These are phyloP conservation scores for Nycticebus coucang DNA, from an alignment of 2,113 vertebrate genomes.

Conservation along the genomic window DNA sequence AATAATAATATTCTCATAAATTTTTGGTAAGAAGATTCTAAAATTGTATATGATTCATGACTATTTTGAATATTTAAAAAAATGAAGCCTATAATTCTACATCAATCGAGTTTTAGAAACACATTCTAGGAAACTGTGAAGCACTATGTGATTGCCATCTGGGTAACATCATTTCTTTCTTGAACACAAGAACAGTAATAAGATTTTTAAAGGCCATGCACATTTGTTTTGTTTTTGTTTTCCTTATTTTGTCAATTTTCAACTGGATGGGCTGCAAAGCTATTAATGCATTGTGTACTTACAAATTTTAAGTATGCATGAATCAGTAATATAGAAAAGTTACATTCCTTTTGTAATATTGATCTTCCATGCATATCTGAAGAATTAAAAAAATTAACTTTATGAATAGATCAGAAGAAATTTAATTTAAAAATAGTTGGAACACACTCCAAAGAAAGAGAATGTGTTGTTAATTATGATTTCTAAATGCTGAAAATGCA, in stretches of 20 bases:
- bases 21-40: not conserved
- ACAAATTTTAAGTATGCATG: slow-evolving; percentile 50
- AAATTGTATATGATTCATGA: not conserved
- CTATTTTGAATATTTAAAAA: slow-evolving; percentile 48
- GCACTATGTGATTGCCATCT: not conserved
- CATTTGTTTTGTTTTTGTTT: not conserved
- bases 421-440: not conserved
- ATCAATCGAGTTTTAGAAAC: slow-evolving; percentile 27
- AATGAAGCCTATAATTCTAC: slow-evolving; percentile 24
- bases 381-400: slow-evolving; percentile 44
- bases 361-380: not conserved
- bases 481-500: not conserved
- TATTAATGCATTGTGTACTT: slow-evolving; percentile 54
- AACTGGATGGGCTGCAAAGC: slow-evolving; percentile 55
- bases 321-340: slow-evolving; percentile 50
- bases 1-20: not conserved
- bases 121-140: not conserved
- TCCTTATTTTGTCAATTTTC: slow-evolving; percentile 66
- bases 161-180: slow-evolving; percentile 19
- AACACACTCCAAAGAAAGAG: not conserved
- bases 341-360: slow-evolving; percentile 65
- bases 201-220: slow-evolving; percentile 29
- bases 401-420: not conserved
- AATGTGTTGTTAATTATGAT: not conserved
- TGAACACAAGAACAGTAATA: not conserved